These are phyloP conservation scores for Bombyx huttoni DNA, from an alignment of 2,888 invertebrate species.

Conservation along the genomic window DNA sequence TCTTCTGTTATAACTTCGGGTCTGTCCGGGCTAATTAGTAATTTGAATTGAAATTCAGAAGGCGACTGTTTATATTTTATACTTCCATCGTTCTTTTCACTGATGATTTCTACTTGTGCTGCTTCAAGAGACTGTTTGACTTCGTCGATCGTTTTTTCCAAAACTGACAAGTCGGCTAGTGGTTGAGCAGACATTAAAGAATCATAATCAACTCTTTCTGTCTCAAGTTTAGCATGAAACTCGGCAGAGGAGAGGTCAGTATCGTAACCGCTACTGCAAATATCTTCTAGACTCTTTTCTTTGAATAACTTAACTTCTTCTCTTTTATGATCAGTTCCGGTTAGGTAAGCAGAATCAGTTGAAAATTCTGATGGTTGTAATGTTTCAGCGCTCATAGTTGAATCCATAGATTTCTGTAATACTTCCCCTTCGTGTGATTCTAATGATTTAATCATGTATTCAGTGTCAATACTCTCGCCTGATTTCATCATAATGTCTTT, in stretches of 20 bases:
- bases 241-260: slow-evolving; percentile 77
- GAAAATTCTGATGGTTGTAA: slow-evolving; percentile 66
- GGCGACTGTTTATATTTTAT: slow-evolving; percentile 80
- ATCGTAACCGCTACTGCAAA: slow-evolving; percentile 78
- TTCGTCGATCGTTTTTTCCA: slow-evolving; percentile 80
- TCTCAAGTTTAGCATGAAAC: slow-evolving; percentile 70
- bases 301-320: slow-evolving; percentile 58
- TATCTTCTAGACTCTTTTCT: slow-evolving; percentile 75
- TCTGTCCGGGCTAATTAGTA: slow-evolving; percentile 66
- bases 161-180: slow-evolving; percentile 68
- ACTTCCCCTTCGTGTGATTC: slow-evolving; percentile 67
- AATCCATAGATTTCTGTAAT: slow-evolving; percentile 66
- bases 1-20: slow-evolving; percentile 75
- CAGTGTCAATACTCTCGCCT: slow-evolving; percentile 64
- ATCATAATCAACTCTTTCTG: slow-evolving; percentile 63
- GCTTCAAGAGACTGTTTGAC: slow-evolving; percentile 80
- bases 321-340: slow-evolving; percentile 55
- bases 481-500: slow-evolving; percentile 68
- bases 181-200: slow-evolving; percentile 64
- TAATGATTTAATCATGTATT: slow-evolving; percentile 64
- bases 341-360: slow-evolving; percentile 62
- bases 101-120: slow-evolving; percentile 78
- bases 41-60: slow-evolving; percentile 81
- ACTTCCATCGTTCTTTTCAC: slow-evolving; percentile 75
- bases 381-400: slow-evolving; percentile 66